Percentiles rank a stretch among this genome's conserved stretches.
Conservation (phyloP, 2,888 invertebrate genomes). For the Protonemura montana region DNA sequence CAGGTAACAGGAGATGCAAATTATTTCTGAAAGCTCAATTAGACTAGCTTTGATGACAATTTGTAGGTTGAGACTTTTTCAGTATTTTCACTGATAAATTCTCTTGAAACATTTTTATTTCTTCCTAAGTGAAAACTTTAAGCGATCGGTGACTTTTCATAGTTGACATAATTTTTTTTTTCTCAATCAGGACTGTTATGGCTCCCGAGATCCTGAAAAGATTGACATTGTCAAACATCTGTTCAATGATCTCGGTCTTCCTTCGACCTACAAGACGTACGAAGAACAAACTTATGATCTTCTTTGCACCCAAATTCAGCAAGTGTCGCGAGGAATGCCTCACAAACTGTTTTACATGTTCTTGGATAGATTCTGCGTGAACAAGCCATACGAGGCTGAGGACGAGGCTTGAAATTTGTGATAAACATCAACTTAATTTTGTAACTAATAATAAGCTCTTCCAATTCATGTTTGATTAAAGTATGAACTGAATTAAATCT, state of each 20-base stretch:
- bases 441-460: background rate
- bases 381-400: background rate
- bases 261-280: conserved; percentile 78
- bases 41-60: too few species aligned
- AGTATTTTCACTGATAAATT: too few species aligned
- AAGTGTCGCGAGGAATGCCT: conserved; percentile 81
- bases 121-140: too few species aligned
- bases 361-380: conserved; percentile 77
- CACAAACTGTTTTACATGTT: conserved; percentile 84
- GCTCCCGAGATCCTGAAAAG: conserved; percentile 71
- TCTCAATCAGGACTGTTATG: conserved; percentile 72
- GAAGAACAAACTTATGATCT: conserved; percentile 85
- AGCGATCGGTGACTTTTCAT: too few species aligned
- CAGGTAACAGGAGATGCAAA: too few species aligned
- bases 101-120: too few species aligned
- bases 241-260: conserved; percentile 79
- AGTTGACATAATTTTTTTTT: conserved; percentile 35
- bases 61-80: too few species aligned
- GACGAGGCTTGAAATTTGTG: background rate
- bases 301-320: conserved; percentile 83
- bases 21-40: too few species aligned
- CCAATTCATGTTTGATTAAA: background rate
- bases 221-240: conserved; percentile 75
- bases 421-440: background rate
- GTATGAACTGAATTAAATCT: background rate